phyloP scores from a whole-genome alignment of 53 echinoderm and acorn worm species.

The Paelopatides confundens region DNA sequence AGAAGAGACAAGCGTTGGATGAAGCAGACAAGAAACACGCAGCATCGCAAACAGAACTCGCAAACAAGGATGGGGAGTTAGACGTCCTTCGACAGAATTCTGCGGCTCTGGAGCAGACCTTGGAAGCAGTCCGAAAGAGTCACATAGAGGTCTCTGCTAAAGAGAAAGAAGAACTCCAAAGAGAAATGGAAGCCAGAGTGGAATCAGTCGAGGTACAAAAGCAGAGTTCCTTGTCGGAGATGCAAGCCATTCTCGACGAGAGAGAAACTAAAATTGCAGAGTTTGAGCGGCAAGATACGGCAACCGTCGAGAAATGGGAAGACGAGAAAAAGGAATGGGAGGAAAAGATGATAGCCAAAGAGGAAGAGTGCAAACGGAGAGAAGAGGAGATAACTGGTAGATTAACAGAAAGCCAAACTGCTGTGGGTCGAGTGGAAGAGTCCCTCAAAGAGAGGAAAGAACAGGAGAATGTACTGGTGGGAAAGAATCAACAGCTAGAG shows the following conservation, averaged over 20 bases:
- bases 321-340: conserved; percentile 61
- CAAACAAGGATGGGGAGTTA: conserved; percentile 52
- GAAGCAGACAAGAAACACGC: conserved; percentile 60
- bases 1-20: conserved; percentile 53
- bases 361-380: conserved; percentile 24
- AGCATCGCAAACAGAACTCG: conserved; percentile 42
- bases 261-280: conserved; percentile 27
- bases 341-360: conserved; percentile 55
- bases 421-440: not conserved
- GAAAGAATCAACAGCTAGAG: conserved; percentile 68
- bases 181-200: conserved; percentile 74
- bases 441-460: not conserved
- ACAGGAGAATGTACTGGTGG: conserved; percentile 31
- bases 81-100: conserved; percentile 27
- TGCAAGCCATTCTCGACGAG: conserved; percentile 1
- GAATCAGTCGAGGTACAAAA: conserved; percentile 81
- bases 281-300: conserved; percentile 57
- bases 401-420: not conserved
- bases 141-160: conserved; percentile 56
- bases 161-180: conserved; percentile 67
- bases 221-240: conserved; percentile 80
- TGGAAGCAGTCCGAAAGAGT: conserved; percentile 56
- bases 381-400: conserved; percentile 56
- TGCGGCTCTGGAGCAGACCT: conserved; percentile 22
- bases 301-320: conserved; percentile 59